Conservation (phyloP, 2,797 vertebrate species). For the Coccyzus lansbergi region DNA sequence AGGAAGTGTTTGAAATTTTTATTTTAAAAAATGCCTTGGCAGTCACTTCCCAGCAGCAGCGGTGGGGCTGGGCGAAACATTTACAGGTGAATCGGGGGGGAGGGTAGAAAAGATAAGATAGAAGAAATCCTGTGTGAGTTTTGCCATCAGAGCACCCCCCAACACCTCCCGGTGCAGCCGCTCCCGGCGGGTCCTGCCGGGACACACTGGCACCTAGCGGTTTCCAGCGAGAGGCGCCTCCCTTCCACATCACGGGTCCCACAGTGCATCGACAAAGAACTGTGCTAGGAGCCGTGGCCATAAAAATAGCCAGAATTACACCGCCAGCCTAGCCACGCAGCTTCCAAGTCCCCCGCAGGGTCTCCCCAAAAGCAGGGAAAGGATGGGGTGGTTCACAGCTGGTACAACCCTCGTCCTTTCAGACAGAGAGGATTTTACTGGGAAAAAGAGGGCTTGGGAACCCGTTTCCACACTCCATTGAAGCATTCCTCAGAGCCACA, state of each 20-base stretch:
- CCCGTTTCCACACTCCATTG: not conserved
- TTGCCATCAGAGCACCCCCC: not conserved
- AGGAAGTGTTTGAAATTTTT: not conserved
- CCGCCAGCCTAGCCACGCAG: rapidly evolving
- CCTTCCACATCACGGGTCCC: not conserved
- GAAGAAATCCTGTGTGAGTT: not conserved
- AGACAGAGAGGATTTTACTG: not conserved
- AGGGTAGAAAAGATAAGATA: too few species aligned
- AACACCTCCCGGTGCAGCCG: too few species aligned
- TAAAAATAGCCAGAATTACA: not conserved
- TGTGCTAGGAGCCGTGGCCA: not conserved
- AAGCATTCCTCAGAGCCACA: not conserved
- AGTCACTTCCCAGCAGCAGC: not conserved
- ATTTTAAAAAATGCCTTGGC: not conserved
- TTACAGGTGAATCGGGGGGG: not conserved
- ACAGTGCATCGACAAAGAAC: not conserved
- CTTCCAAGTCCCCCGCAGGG: not conserved
- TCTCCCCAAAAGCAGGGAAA: not conserved
- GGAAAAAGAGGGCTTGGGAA: not conserved
- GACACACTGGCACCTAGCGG: not conserved
- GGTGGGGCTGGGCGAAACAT: not conserved
- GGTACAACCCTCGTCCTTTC: not conserved
- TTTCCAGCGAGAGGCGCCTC: not conserved
- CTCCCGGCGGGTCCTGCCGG: not conserved
- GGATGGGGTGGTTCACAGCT: not conserved